Evolutionary conservation across 2,888 invertebrate species (phyloP).

Genomic region (Papilio gigon): DNA sequence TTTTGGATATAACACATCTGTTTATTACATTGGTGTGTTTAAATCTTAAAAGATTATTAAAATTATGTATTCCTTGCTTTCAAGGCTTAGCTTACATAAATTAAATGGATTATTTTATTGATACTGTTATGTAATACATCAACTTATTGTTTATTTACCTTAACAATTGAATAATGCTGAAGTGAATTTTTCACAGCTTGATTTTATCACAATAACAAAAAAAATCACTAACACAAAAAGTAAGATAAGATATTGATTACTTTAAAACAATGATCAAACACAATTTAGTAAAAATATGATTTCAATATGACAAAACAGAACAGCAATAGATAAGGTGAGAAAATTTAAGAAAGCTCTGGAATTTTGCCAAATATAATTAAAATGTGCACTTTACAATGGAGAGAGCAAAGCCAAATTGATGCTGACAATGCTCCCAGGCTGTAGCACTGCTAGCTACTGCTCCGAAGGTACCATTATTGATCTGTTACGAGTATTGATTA

Average conservation of each 20-base stretch:
- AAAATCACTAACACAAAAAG: not conserved
- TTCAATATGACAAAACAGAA: not conserved
- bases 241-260: not conserved
- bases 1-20: not conserved
- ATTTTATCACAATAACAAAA: not conserved
- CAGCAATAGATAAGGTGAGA: not conserved
- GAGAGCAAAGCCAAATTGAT: constrained; percentile 3
- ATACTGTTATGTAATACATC: constrained; percentile 2
- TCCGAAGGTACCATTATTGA: constrained; percentile 9
- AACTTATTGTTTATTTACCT: not conserved
- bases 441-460: not conserved
- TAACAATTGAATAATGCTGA: not conserved
- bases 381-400: not conserved
- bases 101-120: not conserved
- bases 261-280: not conserved
- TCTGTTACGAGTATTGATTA: constrained; percentile 16
- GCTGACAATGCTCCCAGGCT: constrained; percentile 8
- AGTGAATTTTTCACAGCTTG: not conserved
- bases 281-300: not conserved
- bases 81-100: not conserved
- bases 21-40: not conserved
- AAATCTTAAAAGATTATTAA: not conserved
- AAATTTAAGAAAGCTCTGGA: constrained; percentile 17
- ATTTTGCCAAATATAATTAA: constrained; percentile 24
- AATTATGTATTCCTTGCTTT: no score